phyloP scores from a whole-genome alignment of 1,140 invertebrate genomes.

The Trialeurodes vaporariorum region DNA sequence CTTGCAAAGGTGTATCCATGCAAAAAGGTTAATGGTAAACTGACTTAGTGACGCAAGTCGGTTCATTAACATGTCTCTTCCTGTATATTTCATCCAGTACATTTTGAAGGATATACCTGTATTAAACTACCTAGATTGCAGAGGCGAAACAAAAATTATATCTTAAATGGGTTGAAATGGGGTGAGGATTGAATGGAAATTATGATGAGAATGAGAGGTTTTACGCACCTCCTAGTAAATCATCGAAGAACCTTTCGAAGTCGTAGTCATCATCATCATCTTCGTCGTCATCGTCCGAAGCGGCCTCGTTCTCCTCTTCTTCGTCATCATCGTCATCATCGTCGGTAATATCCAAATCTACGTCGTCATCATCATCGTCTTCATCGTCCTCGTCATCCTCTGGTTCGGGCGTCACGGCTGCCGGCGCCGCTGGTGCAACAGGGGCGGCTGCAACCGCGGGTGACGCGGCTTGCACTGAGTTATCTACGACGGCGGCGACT shows the following conservation, averaged over 20 bases:
- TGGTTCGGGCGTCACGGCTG: neutral
- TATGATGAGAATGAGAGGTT: too few relatives aligned
- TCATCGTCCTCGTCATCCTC: slow-evolving; percentile 3
- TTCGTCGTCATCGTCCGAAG: slow-evolving; percentile 10
- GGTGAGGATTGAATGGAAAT: too few relatives aligned
- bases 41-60: too few relatives aligned
- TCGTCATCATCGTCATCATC: slow-evolving; percentile 12
- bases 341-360: neutral
- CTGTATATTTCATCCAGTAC: too few relatives aligned
- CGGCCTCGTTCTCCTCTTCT: slow-evolving; percentile 8
- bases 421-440: neutral
- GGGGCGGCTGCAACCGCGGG: neutral
- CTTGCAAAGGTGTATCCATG: too few relatives aligned
- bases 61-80: too few relatives aligned
- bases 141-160: too few relatives aligned
- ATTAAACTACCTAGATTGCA: too few relatives aligned
- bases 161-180: too few relatives aligned
- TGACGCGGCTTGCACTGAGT: neutral
- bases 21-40: too few relatives aligned
- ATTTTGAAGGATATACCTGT: too few relatives aligned
- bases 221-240: slow-evolving; percentile 12
- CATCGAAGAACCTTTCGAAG: slow-evolving; percentile 13
- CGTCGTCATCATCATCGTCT: slow-evolving; percentile 13
- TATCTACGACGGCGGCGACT: slow-evolving; percentile 2
- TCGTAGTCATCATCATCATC: slow-evolving; percentile 14